Conservation (phyloP, 2,888 invertebrate genomes). For the Lissonota sp. region DNA sequence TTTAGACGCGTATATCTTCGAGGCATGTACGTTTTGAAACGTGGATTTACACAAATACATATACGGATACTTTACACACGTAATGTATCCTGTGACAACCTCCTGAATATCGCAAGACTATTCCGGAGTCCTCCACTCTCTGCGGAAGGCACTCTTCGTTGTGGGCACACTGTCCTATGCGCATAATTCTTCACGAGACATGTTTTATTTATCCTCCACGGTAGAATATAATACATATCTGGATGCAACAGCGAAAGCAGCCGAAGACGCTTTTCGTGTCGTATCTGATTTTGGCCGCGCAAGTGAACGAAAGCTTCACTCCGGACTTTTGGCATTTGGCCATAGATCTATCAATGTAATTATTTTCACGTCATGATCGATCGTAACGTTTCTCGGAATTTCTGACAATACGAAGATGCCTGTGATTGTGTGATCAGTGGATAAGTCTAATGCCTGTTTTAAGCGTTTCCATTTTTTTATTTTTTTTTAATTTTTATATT, state of each 20-base stretch:
- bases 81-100: slow-evolving; percentile 25
- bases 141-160: slow-evolving; percentile 1
- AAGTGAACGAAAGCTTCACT: slow-evolving; percentile 46
- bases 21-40: neutral
- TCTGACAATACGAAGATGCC: slow-evolving; percentile 11
- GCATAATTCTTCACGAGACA: slow-evolving; percentile 63
- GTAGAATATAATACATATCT: slow-evolving; percentile 70
- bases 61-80: neutral
- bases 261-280: slow-evolving; percentile 56
- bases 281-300: slow-evolving; percentile 77
- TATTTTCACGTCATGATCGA: slow-evolving; percentile 74
- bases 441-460: neutral
- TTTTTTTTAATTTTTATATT: too few species aligned
- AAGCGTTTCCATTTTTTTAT: too few species aligned
- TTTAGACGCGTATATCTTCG: slow-evolving; percentile 6
- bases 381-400: slow-evolving; percentile 32
- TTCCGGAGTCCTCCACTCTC: neutral
- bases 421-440: slow-evolving; percentile 1
- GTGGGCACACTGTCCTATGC: slow-evolving; percentile 45
- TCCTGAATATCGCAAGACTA: slow-evolving; percentile 33
- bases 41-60: neutral
- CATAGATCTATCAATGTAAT: slow-evolving; percentile 78
- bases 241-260: slow-evolving; percentile 72
- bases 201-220: slow-evolving; percentile 67
- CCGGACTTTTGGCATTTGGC: slow-evolving; percentile 72